These are phyloP conservation scores for Platichthys stellatus DNA, from an alignment of 2,113 vertebrate genomes.

Conservation along the genomic window DNA sequence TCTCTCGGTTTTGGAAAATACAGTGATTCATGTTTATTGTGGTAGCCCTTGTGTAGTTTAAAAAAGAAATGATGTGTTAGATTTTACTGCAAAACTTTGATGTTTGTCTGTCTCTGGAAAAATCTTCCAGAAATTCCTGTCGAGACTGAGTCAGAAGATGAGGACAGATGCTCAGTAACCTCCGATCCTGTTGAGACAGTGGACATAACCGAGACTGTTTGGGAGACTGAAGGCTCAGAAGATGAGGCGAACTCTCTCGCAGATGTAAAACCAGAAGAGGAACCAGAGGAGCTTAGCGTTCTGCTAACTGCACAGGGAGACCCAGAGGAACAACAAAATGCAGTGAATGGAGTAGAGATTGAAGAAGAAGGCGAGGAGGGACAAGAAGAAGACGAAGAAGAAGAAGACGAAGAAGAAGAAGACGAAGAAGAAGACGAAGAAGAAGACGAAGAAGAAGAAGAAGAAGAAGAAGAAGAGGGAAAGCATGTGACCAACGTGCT, in stretches of 20 bases:
- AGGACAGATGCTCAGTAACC: neutral
- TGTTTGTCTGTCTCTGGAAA: constrained; percentile 2
- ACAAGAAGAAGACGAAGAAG: constrained; percentile 8
- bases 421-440: neutral
- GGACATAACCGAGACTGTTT: constrained; percentile 11
- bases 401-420: constrained; percentile 4
- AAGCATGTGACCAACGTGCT: constrained; percentile 10
- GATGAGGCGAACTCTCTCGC: constrained; percentile 13
- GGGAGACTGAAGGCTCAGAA: constrained; percentile 6
- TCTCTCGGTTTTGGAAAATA: neutral
- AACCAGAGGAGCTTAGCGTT: constrained; percentile 38
- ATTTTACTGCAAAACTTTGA: neutral
- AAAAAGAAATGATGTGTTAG: neutral
- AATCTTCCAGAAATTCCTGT: constrained; percentile 23
- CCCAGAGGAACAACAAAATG: constrained; percentile 26
- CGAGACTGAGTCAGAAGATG: constrained; percentile 30
- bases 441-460: constrained; percentile 6
- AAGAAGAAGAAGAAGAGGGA: constrained; percentile 33
- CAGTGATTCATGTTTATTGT: neutral
- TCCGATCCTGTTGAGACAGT: constrained; percentile 26
- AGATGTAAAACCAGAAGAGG: constrained; percentile 50
- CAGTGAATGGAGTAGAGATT: constrained; percentile 8
- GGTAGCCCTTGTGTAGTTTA: neutral
- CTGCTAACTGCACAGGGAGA: constrained; percentile 43
- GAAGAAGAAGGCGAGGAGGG: constrained; percentile 8